Evolutionary conservation across 2,113 vertebrate genomes (phyloP).

Genomic region (Hemiprocne comata): DNA sequence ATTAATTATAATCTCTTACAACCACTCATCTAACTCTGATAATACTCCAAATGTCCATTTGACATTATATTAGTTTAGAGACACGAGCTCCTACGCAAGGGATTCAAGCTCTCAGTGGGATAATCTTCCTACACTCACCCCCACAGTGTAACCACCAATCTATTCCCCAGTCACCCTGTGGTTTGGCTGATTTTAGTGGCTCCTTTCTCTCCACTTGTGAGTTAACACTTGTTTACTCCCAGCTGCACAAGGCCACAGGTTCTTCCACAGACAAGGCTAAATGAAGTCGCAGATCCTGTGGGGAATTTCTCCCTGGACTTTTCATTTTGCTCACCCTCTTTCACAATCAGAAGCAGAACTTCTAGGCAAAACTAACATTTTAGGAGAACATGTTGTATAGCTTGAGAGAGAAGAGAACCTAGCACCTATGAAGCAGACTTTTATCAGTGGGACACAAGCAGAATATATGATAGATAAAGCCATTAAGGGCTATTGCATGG

Average conservation of each 20-base stretch:
- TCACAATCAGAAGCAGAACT: background rate
- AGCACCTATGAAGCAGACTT: background rate
- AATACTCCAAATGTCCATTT: background rate
- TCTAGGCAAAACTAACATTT: background rate
- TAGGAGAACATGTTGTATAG: background rate
- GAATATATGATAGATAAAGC: background rate
- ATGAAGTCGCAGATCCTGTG: background rate
- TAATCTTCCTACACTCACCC: background rate
- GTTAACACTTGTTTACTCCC: background rate
- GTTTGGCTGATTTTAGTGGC: background rate
- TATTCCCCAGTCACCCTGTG: background rate
- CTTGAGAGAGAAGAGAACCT: background rate
- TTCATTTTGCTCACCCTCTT: background rate
- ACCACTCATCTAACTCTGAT: background rate
- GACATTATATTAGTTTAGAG: background rate
- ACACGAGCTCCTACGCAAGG: background rate
- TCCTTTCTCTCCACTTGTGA: background rate
- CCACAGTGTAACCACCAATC: accelerated
- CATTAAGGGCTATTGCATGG: background rate
- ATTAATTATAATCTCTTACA: background rate
- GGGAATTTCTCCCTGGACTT: background rate
- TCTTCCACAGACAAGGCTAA: background rate
- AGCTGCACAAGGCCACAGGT: background rate
- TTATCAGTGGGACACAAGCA: background rate
- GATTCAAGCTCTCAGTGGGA: background rate